A percentile compares a stretch with the other conserved stretches of the same genome.
These are phyloP conservation scores for Oenanthe melanoleuca DNA, from an alignment of 2,113 vertebrate species.

Conservation along the genomic window DNA sequence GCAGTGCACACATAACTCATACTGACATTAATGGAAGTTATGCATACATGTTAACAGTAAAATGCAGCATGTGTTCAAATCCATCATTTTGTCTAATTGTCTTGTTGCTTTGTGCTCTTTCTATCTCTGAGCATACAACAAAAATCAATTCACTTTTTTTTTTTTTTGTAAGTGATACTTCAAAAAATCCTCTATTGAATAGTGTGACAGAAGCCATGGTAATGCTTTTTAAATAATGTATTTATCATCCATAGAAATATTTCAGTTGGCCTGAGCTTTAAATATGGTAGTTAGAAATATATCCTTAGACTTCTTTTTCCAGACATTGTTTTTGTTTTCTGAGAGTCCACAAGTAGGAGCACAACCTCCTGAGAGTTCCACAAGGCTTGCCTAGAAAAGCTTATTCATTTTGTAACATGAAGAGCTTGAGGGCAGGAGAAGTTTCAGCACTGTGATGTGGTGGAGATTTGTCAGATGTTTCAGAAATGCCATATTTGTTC, in stretches of 20 bases:
- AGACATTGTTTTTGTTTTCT: conserved; percentile 15
- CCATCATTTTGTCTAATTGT: conserved; percentile 51
- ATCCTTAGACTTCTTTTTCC: not conserved
- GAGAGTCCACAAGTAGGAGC: not conserved
- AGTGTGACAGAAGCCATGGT: not conserved
- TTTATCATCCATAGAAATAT: not conserved
- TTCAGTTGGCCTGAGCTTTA: not conserved
- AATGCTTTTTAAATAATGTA: not conserved
- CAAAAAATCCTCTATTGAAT: not conserved
- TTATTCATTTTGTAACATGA: conserved; percentile 8
- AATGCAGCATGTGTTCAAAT: conserved; percentile 52
- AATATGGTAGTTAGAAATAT: not conserved
- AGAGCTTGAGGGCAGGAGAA: not conserved
- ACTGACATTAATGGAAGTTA: conserved; percentile 47
- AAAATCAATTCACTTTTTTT: not conserved
- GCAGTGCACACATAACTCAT: conserved; percentile 20
- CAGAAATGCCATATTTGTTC: not conserved
- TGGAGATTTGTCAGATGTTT: not conserved
- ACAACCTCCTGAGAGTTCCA: not conserved
- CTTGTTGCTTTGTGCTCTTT: not conserved
- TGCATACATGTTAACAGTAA: not conserved
- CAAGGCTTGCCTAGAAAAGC: not conserved
- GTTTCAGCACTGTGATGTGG: not conserved
- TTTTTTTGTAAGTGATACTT: not conserved
- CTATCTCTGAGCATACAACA: not conserved